Evolutionary conservation across 2,113 vertebrate genomes (phyloP).

Genomic region (Myocastor coypus): DNA sequence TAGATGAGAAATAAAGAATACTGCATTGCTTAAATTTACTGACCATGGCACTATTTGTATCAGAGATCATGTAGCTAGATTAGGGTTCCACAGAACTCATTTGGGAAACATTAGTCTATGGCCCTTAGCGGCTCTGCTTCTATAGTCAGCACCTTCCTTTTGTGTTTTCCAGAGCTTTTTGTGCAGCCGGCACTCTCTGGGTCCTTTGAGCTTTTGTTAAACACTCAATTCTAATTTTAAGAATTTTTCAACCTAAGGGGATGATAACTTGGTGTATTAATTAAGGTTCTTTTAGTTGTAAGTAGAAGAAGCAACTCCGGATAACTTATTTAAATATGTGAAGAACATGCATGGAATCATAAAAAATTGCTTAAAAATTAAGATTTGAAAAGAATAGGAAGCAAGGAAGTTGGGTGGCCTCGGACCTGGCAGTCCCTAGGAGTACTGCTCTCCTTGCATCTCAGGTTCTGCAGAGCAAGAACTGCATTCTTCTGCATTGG

Average conservation of each 20-base stretch:
- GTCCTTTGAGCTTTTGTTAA: slow-evolving; percentile 1
- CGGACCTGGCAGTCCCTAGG: not conserved
- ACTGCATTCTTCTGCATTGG: not conserved
- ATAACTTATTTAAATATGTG: slow-evolving; percentile 26
- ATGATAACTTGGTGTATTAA: slow-evolving; percentile 52
- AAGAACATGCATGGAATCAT: not conserved
- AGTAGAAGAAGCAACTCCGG: slow-evolving; percentile 16
- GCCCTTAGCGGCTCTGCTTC: not conserved
- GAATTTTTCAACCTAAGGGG: slow-evolving; percentile 56
- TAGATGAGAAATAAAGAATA: not conserved
- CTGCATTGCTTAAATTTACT: slow-evolving; percentile 17
- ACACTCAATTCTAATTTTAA: slow-evolving; percentile 53
- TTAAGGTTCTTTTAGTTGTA: slow-evolving; percentile 39
- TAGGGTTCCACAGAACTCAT: not conserved
- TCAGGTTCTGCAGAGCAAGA: not conserved
- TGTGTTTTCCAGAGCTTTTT: not conserved
- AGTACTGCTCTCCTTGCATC: not conserved
- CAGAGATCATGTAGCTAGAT: not conserved
- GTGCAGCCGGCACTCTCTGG: not conserved
- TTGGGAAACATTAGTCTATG: not conserved
- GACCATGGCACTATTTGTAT: not conserved
- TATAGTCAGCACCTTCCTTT: slow-evolving; percentile 9
- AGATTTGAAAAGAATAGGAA: slow-evolving; percentile 27
- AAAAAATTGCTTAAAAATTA: not conserved
- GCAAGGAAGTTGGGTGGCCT: not conserved